Conservation (phyloP, 2,888 invertebrate genomes). For the Endotricha flammealis region DNA sequence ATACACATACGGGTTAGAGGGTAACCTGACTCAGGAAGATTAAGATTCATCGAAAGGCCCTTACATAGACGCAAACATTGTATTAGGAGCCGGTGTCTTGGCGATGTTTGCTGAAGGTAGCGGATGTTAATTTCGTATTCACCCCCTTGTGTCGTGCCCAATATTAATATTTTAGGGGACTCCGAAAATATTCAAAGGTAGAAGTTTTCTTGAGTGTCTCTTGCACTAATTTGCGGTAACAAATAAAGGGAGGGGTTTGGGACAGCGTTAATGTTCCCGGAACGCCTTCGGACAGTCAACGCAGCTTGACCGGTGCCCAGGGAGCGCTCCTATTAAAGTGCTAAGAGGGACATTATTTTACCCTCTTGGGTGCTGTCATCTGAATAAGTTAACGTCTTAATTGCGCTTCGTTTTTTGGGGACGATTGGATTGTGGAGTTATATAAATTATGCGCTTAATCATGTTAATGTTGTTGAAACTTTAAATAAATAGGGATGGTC, state of each 20-base stretch:
- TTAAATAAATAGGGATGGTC: not conserved
- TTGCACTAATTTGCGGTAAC: conserved; percentile 65
- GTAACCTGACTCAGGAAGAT: conserved; percentile 72
- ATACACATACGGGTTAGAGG: conserved; percentile 74
- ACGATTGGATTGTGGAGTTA: no score
- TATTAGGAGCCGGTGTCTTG: conserved; percentile 69
- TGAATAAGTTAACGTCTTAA: conserved; percentile 73
- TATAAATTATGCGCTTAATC: not conserved
- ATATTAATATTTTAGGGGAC: conserved; percentile 67
- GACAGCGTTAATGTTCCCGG: conserved; percentile 37
- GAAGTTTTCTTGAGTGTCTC: conserved; percentile 32
- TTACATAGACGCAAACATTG: conserved; percentile 74
- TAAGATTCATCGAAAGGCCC: conserved; percentile 74
- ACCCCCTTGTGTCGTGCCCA: conserved; percentile 54
- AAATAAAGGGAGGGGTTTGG: conserved; percentile 49
- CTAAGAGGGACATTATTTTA: conserved; percentile 72
- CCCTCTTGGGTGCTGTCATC: conserved; percentile 63
- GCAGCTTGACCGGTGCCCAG: conserved; percentile 38
- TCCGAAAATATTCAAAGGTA: conserved; percentile 13
- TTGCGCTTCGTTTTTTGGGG: conserved; percentile 32
- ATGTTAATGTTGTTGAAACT: conserved; percentile 9
- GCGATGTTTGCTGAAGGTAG: conserved; percentile 71
- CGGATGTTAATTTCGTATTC: conserved; percentile 76
- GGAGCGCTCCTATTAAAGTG: conserved; percentile 64
- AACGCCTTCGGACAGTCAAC: conserved; percentile 42